A percentile compares a stretch with the other conserved stretches of the same genome.
These are phyloP conservation scores for Gallinago media DNA, from an alignment of 2,113 vertebrate genomes.

Conservation along the genomic window DNA sequence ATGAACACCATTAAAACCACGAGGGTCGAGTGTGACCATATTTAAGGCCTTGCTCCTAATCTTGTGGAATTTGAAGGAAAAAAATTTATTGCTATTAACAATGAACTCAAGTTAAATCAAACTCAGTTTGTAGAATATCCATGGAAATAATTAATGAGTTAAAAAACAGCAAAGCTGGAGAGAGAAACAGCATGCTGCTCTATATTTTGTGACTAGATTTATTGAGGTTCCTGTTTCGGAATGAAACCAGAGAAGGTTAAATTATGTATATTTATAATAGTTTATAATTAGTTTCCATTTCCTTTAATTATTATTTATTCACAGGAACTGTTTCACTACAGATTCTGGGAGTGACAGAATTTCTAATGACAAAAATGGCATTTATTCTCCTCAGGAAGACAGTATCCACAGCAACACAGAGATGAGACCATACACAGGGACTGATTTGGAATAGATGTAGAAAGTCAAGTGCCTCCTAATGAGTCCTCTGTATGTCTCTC, in stretches of 20 bases:
- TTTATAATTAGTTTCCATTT: neutral
- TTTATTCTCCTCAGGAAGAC: neutral
- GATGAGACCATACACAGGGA: neutral
- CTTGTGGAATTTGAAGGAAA: neutral
- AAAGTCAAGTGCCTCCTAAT: neutral
- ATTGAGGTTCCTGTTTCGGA: neutral
- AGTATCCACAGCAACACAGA: neutral
- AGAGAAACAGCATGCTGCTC: neutral
- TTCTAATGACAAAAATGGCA: neutral
- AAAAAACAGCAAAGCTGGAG: neutral
- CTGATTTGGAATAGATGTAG: neutral
- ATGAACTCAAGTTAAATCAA: neutral
- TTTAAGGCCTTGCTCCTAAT: neutral
- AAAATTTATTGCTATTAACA: neutral
- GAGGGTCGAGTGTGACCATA: neutral
- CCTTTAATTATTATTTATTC: neutral
- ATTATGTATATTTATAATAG: neutral
- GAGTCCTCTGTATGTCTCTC: neutral
- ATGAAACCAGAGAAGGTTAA: neutral
- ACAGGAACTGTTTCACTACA: neutral
- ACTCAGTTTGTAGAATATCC: neutral
- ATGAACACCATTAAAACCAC: conserved; percentile 14
- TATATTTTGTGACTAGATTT: neutral
- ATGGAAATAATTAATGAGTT: neutral
- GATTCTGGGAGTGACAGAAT: neutral